Base-by-base conservation (phyloP, 2,113 vertebrate genomes). In the Callithrix jacchus region DNA sequence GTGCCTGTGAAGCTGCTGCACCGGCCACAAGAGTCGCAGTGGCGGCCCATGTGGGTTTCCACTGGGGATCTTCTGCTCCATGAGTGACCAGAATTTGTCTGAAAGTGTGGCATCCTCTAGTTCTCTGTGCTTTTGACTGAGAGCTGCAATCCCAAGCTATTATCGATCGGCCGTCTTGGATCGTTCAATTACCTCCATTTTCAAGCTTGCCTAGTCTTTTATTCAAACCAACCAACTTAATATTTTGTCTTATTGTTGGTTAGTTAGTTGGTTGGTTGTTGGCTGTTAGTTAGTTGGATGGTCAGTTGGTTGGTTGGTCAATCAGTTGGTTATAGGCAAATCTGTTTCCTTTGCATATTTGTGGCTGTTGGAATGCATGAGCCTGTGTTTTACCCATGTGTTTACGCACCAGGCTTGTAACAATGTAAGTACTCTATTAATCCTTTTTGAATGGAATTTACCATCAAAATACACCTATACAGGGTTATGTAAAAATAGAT, bases 311-410 rank as follows among this genome's bases (percentile, higher is more conserved):
- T 61, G 17, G 18, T 73, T 82, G 20, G 27, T 79, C 71, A 17
- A 11, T 74, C 56, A n/a, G 1, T 79, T 93, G 32, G 6, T 40
- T 91, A 89, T 27, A 42, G 47, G 20, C 20, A 84, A 27, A 88
- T 88, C 10, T n/a, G 5, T 91, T 80, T 96, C 61, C 14, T 90
- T 90, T 90, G 58, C 16, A 76, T 58, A 42, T 95, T 42, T 95
- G 47, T 89, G 25, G 49, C 8, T 17, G 83, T 85, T 70, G 64
- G 18, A 93, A 84, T 64, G 23, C 37, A 74, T 12, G 49, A 49
- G 20, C 40, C n/a, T 80, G 4, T 2, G 47, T 68, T 95, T 74
- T 58, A 76, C 16, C 18, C 45, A 80, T 47, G 37, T 89, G 45
- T 84, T 35, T 42, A 42, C 8, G 32, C 8, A 25, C 13, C 58